Base-by-base conservation (phyloP, 2,888 invertebrate species). In the Drosophila atroscutellata region DNA sequence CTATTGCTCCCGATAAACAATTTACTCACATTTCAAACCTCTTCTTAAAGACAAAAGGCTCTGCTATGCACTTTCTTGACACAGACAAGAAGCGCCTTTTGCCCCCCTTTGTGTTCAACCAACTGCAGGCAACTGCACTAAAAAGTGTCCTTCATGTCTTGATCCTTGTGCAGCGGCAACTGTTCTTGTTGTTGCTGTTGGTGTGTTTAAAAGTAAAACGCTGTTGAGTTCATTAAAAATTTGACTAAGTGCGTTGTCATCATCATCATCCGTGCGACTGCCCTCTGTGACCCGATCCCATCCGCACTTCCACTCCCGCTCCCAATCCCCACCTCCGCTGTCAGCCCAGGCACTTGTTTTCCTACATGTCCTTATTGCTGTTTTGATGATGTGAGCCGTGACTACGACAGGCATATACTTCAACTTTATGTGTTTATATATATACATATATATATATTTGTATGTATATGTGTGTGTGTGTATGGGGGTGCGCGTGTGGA, bases 141-240 rank as follows among this genome's bases (percentile, higher is more conserved):
- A 50, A 66, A 72, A 77, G 74, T 67, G 75, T 78, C 85, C 82
- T 86, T 75, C 70, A 51, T 49, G 26, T 52, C 58, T 42, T 64
- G 64, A 56, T 63, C 45, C 67, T 52, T 63, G 57, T 63, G 63
- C 56, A 34, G 51, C 13, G 56, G 36, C 18, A 57, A 60, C 65
- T 55, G 49, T 20, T 55, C 47, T 36, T 52, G 34, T 50, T 61
- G 37, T 20, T 39, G 20, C 47, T 55, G 67, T 36, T 56, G 26
- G 32, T 39, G 58, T 65, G 34, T 73, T 71, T 78, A 72, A 86
- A 75, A 86, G 83, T 86, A 88, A 87, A 86, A 86, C 80, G 79
- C 51, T 81, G 86, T 85, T 81, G 88, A 86, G 88, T 85, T 87
- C 88, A 88, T 86, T 88, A 85, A 77, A 84, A 77, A 86, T 87